Conservation (phyloP, 2,888 invertebrate species). For the Polydrusus cervinus region DNA sequence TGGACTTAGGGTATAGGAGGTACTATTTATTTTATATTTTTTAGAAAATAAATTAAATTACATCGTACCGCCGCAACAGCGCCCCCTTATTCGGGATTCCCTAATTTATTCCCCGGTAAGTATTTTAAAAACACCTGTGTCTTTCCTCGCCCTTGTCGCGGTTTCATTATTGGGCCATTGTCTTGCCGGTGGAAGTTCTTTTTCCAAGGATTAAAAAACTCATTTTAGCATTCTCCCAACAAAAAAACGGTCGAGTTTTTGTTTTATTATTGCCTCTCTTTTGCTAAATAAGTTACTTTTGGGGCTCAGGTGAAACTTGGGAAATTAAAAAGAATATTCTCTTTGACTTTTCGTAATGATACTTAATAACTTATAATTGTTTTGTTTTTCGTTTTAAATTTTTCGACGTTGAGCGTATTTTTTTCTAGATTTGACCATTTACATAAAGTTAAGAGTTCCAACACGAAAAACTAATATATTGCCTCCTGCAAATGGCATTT, state of each 20-base stretch:
- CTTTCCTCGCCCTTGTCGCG: constrained; percentile 48
- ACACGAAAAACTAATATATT: neutral
- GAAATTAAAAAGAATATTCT: constrained; percentile 1
- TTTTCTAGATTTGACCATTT: too few relatives aligned
- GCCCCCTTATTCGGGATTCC: constrained; percentile 33
- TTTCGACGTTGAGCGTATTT: too few relatives aligned
- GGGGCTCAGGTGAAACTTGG: neutral
- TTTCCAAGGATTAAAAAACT: constrained; percentile 36
- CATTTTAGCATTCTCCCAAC: constrained; percentile 7
- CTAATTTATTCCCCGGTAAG: constrained; percentile 54
- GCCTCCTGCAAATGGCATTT: neutral
- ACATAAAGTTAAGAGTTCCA: too few relatives aligned
- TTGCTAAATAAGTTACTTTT: constrained; percentile 9
- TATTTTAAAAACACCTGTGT: constrained; percentile 55
- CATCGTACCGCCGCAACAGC: neutral
- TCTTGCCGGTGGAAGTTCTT: constrained; percentile 35
- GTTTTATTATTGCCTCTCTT: constrained; percentile 5
- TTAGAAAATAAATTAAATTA: neutral
- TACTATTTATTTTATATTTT: too few relatives aligned
- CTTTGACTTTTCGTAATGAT: constrained; percentile 1
- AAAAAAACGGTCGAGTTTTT: constrained; percentile 12
- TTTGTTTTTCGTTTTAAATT: too few relatives aligned
- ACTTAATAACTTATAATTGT: too few relatives aligned
- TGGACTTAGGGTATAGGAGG: too few relatives aligned
- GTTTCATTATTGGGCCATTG: constrained; percentile 52